Conservation (phyloP, 2,797 vertebrate species). For the Monodelphis domestica region DNA sequence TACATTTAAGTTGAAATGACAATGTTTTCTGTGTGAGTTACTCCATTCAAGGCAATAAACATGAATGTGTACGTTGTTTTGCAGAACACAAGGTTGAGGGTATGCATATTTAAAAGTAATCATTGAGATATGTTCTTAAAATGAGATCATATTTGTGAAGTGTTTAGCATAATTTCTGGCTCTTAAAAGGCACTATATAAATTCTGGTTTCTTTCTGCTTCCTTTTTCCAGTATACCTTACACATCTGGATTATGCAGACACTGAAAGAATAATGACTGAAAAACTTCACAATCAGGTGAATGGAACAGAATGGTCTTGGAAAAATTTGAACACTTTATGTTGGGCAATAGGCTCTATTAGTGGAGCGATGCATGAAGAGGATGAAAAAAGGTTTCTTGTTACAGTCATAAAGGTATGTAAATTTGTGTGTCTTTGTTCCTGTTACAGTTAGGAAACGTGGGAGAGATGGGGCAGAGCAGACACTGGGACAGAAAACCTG, state of each 20-base stretch:
- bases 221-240: constrained; percentile 92
- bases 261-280: constrained; percentile 99
- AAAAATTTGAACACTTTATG: constrained; percentile 98
- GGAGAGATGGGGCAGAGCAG: neutral
- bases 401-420: constrained; percentile 96
- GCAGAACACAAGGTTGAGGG: neutral
- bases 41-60: neutral
- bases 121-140: neutral
- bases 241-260: constrained; percentile 98
- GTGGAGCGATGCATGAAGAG: constrained; percentile 98
- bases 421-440: neutral
- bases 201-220: constrained; percentile 9
- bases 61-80: neutral
- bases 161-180: neutral
- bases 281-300: constrained; percentile 99
- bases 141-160: neutral
- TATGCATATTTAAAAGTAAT: neutral
- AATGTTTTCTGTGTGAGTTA: neutral
- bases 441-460: neutral
- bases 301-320: constrained; percentile 98
- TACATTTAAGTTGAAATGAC: neutral
- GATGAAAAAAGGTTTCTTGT: constrained; percentile 98
- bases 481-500: too few relatives aligned
- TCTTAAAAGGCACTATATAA: neutral
- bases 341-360: constrained; percentile 99